A percentile compares a stretch with the other conserved stretches of the same genome.
Conservation (phyloP, 2,888 invertebrate species). For the Tortrix viridana region DNA sequence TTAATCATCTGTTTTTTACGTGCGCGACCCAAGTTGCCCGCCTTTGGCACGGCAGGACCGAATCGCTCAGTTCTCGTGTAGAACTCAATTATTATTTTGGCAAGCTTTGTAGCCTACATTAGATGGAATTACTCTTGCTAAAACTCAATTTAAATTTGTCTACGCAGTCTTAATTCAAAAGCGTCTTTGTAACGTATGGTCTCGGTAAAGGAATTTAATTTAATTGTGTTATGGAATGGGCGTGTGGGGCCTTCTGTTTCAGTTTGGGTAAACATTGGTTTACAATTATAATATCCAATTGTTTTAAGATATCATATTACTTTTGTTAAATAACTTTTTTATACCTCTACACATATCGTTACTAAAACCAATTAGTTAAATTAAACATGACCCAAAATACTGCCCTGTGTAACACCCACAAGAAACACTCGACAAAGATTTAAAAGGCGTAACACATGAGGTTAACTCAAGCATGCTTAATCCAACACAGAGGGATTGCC, state of each 20-base stretch:
- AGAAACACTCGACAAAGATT: background rate
- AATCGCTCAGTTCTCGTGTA: conserved; percentile 44
- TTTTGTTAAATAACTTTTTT: background rate
- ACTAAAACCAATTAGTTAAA: conserved; percentile 1
- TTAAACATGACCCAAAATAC: conserved; percentile 12
- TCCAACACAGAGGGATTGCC: conserved; percentile 24
- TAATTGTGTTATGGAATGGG: conserved; percentile 58
- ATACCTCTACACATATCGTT: background rate
- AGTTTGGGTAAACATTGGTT: conserved; percentile 17
- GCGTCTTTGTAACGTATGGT: conserved; percentile 52
- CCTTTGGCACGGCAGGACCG: conserved; percentile 6
- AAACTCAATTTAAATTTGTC: conserved; percentile 76
- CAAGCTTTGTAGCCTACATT: conserved; percentile 57
- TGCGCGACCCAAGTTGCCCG: conserved; percentile 10
- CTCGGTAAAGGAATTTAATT: conserved; percentile 59
- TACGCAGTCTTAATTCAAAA: conserved; percentile 60
- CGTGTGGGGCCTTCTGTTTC: conserved; percentile 16
- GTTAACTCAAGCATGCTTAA: background rate
- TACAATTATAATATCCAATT: conserved; percentile 3
- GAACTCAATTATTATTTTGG: conserved; percentile 75
- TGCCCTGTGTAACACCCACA: background rate
- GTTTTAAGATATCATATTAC: background rate
- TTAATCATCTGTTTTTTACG: conserved; percentile 22
- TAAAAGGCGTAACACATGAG: conserved; percentile 7
- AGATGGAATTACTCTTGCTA: conserved; percentile 66